phyloP scores from a whole-genome alignment of 2,797 vertebrate species.

The Pogoniulus pusillus region DNA sequence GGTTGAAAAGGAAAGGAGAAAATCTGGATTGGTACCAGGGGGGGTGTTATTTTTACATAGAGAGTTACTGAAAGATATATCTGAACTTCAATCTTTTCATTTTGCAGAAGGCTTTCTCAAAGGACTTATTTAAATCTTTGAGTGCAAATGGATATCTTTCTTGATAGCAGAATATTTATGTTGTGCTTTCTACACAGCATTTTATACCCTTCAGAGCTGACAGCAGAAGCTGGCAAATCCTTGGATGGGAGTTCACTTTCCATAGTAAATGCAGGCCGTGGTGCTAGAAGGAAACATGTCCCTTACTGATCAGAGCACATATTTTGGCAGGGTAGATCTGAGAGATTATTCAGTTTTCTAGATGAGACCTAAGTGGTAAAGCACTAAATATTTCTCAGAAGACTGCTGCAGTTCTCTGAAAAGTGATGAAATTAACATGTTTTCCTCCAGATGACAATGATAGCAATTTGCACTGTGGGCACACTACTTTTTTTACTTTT shows the following conservation, averaged over 20 bases:
- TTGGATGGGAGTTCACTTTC: not conserved
- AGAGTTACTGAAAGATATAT: not conserved
- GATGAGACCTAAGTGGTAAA: not conserved
- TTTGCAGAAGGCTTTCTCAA: not conserved
- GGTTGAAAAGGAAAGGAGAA: not conserved
- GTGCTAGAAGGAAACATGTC: not conserved
- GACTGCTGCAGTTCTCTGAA: not conserved
- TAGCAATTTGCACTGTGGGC: not conserved
- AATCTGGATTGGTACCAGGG: not conserved
- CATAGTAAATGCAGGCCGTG: not conserved
- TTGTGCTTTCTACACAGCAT: not conserved
- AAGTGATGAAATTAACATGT: not conserved
- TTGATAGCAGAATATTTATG: not conserved
- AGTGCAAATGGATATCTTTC: not conserved
- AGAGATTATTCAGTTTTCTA: not conserved
- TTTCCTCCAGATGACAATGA: not conserved
- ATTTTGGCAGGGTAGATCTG: not conserved
- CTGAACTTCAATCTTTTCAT: not conserved
- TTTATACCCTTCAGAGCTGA: not conserved
- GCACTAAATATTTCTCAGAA: not conserved
- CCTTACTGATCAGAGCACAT: not conserved
- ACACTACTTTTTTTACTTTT: not conserved
- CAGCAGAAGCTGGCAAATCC: not conserved
- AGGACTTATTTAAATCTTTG: not conserved
- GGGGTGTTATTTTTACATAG: not conserved